These are phyloP conservation scores for Glandiceps talaboti DNA, from an alignment of 53 echinoderm and acorn worm species.

Conservation along the genomic window DNA sequence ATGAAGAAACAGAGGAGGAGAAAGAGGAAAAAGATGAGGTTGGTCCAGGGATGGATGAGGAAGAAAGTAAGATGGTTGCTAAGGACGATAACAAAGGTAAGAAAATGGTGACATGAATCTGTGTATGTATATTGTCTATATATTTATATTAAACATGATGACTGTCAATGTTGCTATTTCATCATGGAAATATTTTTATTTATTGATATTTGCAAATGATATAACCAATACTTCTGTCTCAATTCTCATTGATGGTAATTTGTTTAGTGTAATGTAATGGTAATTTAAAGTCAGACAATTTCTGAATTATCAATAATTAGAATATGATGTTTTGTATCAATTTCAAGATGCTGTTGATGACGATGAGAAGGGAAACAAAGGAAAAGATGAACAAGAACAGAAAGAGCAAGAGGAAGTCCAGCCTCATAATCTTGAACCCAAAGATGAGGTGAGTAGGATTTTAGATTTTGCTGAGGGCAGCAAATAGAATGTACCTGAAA, in stretches of 20 bases:
- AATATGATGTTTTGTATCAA: no score
- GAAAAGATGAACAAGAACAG: slow-evolving; percentile 29
- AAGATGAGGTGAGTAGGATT: slow-evolving; percentile 55
- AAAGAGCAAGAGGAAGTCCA: slow-evolving; percentile 34
- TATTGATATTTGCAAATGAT: no score
- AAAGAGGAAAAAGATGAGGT: slow-evolving; percentile 40
- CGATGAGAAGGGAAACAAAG: slow-evolving; percentile 39
- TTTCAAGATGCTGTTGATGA: slow-evolving; percentile 27
- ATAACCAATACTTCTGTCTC: no score
- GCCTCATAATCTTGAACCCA: slow-evolving; percentile 60
- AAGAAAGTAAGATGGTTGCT: slow-evolving; percentile 67
- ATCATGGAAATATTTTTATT: no score
- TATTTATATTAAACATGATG: neutral
- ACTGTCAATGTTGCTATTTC: no score
- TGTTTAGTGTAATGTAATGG: no score
- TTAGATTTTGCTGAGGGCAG: no score
- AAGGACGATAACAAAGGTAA: slow-evolving; percentile 91
- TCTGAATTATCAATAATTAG: no score
- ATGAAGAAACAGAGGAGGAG: slow-evolving; percentile 37
- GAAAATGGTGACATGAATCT: neutral
- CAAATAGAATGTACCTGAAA: no score
- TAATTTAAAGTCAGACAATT: no score
- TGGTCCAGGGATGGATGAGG: slow-evolving; percentile 47
- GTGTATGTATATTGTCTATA: neutral
- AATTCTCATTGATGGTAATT: no score